Conservation (phyloP, 2,797 vertebrate species). For the Sebastes cheni region DNA sequence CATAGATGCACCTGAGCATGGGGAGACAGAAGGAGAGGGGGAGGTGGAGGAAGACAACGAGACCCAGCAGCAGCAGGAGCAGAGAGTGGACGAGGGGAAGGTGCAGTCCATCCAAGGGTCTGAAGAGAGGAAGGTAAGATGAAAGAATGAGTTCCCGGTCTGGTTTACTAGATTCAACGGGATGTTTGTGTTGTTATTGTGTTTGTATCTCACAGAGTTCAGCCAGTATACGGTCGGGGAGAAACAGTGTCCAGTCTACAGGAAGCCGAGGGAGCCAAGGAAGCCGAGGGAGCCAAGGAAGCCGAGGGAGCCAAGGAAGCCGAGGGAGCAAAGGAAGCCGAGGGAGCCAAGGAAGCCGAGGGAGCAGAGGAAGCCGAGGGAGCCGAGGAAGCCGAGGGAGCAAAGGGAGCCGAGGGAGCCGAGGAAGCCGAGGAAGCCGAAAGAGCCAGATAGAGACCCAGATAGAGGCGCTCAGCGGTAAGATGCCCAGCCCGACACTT, state of each 20-base stretch:
- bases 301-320: too few relatives aligned
- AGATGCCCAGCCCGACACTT: slow-evolving; percentile 7
- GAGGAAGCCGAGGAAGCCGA: neutral
- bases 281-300: too few relatives aligned
- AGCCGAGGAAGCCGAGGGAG: neutral
- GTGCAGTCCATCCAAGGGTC: slow-evolving; percentile 9
- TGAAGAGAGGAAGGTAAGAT: slow-evolving; percentile 58
- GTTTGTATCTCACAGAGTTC: slow-evolving; percentile 53
- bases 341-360: too few relatives aligned
- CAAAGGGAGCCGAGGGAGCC: too few relatives aligned
- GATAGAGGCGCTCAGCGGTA: slow-evolving; percentile 54
- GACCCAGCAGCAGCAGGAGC: rapidly evolving
- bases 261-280: slow-evolving; percentile 38
- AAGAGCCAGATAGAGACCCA: slow-evolving; percentile 57
- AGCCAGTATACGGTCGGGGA: slow-evolving; percentile 51
- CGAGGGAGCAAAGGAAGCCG: too few relatives aligned
- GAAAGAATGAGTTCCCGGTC: neutral
- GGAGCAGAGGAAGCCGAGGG: too few relatives aligned
- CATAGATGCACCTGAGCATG: neutral
- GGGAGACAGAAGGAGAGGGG: neutral
- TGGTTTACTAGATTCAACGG: neutral
- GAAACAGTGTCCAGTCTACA: slow-evolving; percentile 5
- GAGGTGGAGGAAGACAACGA: slow-evolving; percentile 24
- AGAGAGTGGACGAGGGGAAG: slow-evolving; percentile 65
- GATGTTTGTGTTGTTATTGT: slow-evolving; percentile 3